Base-by-base conservation (phyloP, 2,888 invertebrate species). In the Camptogramma bilineatum region DNA sequence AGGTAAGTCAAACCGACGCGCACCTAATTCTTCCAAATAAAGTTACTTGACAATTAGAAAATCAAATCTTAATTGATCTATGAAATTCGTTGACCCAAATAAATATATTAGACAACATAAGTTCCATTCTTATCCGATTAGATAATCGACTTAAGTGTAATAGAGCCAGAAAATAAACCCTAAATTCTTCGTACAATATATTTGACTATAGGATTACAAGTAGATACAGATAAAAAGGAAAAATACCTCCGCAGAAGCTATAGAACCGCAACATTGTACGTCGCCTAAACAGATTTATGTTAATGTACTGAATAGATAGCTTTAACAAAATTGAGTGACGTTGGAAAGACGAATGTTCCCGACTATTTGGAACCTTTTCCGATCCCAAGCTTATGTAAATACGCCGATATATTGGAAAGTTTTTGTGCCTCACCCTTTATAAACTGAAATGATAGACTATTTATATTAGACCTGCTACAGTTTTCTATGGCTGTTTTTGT, bases 261-360 rank as follows among this genome's bases (percentile, higher is more conserved):
- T 52, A 51, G n/a, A 59, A 52, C 13, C 34, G 47, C 28, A 34
- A 51, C 58, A 62, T 66, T 67, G 63, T 68, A 64, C 57, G 56
- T 48, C 59, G 53, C 52, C 55, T 64, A 59, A 66, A 67, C 64
- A 69, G 72, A 69, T 70, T 72, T 69, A 69, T 70, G 68, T 68
- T 64, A 72, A 70, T 68, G 52, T 54, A 69, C 54, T 68, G 57
- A 69, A 71, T 78, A 78, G 78, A 80, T 75, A 80, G 77, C 78
- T 73, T 72, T 75, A 76, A 73, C 76, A 75, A 81, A 81, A 81
- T 80, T 78, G 80, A 81, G 75, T 81, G 80, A 80, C 77, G 80
- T 77, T 74, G 67, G 74, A 77, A 80, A 81, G 81, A 81, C 78
- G 79, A 80, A 81, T 79, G 77, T 73, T 70, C 42, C 62, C 52